Evolutionary conservation across 2,797 vertebrate genomes (phyloP).

Genomic region (Pachyuromys duprasi): DNA sequence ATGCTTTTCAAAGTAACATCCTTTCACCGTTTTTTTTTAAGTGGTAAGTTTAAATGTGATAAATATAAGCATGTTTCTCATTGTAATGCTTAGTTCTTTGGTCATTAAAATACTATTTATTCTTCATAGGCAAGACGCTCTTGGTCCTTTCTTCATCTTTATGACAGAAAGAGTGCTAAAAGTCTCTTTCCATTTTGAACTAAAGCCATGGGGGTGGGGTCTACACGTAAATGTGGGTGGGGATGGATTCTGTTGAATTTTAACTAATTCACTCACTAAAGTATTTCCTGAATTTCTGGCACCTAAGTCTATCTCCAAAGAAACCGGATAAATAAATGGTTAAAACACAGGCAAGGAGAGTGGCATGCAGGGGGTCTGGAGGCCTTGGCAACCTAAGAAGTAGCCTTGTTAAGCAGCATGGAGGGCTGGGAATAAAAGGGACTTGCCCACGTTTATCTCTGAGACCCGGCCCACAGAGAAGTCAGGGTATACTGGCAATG

Average conservation of each 20-base stretch:
- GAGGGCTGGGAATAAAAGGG: not conserved
- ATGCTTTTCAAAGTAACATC: constrained; percentile 73
- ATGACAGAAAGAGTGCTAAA: constrained; percentile 62
- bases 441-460: not conserved
- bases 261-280: constrained; percentile 28
- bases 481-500: not conserved
- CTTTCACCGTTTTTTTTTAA: constrained; percentile 65
- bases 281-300: constrained; percentile 33
- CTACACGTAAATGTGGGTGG: constrained; percentile 60
- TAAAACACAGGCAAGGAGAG: not conserved
- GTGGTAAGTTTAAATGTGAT: constrained; percentile 83
- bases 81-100: constrained; percentile 78
- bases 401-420: not conserved
- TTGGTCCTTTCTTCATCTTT: constrained; percentile 78
- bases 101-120: constrained; percentile 83
- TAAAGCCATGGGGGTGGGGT: constrained; percentile 46
- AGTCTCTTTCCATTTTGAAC: constrained; percentile 59
- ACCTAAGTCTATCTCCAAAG: constrained; percentile 18
- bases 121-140: constrained; percentile 82
- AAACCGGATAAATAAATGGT: not conserved
- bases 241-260: constrained; percentile 47
- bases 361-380: not conserved
- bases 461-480: not conserved
- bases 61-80: constrained; percentile 77
- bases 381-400: not conserved